These are phyloP conservation scores for Adelosebastes latens DNA, from an alignment of 2,797 vertebrate genomes.

Conservation along the genomic window DNA sequence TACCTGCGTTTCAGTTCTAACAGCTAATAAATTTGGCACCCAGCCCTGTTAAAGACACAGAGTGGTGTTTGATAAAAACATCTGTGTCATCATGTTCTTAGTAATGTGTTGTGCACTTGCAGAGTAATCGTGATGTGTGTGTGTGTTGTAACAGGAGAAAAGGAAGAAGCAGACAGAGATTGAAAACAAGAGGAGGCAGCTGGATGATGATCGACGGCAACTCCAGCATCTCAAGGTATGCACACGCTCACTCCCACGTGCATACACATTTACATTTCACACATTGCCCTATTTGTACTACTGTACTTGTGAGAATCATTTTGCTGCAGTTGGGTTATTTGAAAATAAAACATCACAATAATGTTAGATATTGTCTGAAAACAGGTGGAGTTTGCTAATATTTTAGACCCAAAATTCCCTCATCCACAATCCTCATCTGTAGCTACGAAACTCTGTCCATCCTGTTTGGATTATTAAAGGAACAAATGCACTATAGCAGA, in stretches of 20 bases:
- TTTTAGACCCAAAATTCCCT: not conserved
- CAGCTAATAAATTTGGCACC: not conserved
- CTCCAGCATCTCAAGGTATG: conserved; percentile 95
- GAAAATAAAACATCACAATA: not conserved
- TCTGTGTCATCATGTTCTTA: not conserved
- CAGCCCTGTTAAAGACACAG: not conserved
- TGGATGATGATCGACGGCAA: conserved; percentile 93
- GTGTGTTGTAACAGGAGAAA: conserved; percentile 86
- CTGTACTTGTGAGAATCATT: not conserved
- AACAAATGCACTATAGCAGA: no score
- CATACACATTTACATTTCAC: not conserved
- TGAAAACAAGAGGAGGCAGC: conserved; percentile 92
- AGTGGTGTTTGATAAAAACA: not conserved
- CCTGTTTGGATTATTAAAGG: no score
- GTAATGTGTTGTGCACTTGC: not conserved
- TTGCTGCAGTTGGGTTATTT: not conserved
- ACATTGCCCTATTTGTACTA: not conserved
- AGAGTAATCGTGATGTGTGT: conserved; percentile 10
- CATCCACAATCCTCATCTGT: no score
- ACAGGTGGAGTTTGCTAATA: not conserved
- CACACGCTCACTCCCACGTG: not conserved
- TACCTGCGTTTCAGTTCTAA: not conserved
- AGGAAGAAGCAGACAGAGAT: conserved; percentile 92
- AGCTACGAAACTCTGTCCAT: no score
- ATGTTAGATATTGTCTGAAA: not conserved